A percentile compares a stretch with the other conserved stretches of the same genome.
These are phyloP conservation scores for Hydrotaea diabolus DNA, from an alignment of 2,888 invertebrate species.

Conservation along the genomic window DNA sequence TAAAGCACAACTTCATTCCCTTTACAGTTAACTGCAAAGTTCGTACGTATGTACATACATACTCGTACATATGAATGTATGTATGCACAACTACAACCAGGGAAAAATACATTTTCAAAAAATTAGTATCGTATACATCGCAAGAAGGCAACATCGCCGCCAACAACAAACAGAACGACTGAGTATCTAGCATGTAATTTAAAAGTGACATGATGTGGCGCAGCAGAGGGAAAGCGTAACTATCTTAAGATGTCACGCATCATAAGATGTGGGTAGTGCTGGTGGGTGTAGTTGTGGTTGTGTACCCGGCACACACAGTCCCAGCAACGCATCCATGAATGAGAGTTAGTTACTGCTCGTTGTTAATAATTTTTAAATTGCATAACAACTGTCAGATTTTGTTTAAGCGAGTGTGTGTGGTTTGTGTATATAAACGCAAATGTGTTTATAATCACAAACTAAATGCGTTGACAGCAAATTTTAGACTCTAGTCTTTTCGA, in stretches of 20 bases:
- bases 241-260: conserved; percentile 63
- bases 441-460: not conserved
- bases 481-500: not conserved
- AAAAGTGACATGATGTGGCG: conserved; percentile 64
- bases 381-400: not conserved
- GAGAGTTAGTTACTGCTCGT: not conserved
- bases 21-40: conserved; percentile 4
- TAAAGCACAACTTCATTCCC: not conserved
- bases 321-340: not conserved
- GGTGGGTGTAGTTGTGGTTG: not conserved
- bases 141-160: too few species aligned
- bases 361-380: conserved; percentile 13
- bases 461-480: conserved; percentile 15
- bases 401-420: not conserved
- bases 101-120: conserved; percentile 5
- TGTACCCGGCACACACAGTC: not conserved
- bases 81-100: not conserved
- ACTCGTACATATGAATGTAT: too few species aligned
- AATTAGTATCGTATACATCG: conserved; percentile 25
- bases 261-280: conserved; percentile 55
- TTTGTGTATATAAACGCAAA: not conserved
- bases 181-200: conserved; percentile 54
- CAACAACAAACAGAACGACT: conserved; percentile 38
- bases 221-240: conserved; percentile 64
- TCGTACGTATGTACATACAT: not conserved